phyloP scores from a whole-genome alignment of 2,797 vertebrate genomes.

The Pseudotriccus pelzelni region DNA sequence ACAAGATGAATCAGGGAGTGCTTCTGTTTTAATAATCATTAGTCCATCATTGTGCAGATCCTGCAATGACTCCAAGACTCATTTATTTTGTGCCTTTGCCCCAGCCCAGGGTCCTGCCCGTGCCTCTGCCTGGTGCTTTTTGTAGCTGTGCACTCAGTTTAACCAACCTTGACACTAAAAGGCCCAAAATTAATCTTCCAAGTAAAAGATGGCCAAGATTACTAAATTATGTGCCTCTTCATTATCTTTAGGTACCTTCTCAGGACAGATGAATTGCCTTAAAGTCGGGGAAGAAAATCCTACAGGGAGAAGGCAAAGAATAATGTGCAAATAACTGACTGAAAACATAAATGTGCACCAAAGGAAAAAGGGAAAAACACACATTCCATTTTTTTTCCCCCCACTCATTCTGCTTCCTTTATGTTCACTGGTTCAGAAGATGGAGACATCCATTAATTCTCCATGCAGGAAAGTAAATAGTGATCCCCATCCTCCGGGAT shows the following conservation, averaged over 20 bases:
- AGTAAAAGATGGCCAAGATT: slow-evolving; percentile 55
- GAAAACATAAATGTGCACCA: slow-evolving; percentile 44
- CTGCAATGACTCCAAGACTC: slow-evolving; percentile 20
- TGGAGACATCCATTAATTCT: slow-evolving; percentile 80
- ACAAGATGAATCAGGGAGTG: background rate
- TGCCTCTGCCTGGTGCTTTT: background rate
- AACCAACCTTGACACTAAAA: slow-evolving; percentile 65
- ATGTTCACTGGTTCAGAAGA: slow-evolving; percentile 63
- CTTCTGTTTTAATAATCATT: slow-evolving; percentile 69
- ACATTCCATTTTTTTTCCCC: slow-evolving; percentile 1
- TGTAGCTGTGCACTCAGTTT: slow-evolving; percentile 45
- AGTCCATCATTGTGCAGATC: slow-evolving; percentile 39
- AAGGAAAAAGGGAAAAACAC: slow-evolving; percentile 57
- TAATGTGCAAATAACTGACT: slow-evolving; percentile 52
- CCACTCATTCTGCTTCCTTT: slow-evolving; percentile 70
- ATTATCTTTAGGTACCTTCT: slow-evolving; percentile 58
- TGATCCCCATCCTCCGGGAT: slow-evolving; percentile 56
- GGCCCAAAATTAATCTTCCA: slow-evolving; percentile 71
- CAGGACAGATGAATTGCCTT: slow-evolving; percentile 58
- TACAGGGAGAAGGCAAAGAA: slow-evolving; percentile 54
- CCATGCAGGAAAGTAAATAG: slow-evolving; percentile 77
- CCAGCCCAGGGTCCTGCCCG: slow-evolving; percentile 37
- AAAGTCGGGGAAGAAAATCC: slow-evolving; percentile 56
- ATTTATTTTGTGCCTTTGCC: background rate
- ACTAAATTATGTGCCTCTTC: slow-evolving; percentile 64